Evolutionary conservation across 2,888 invertebrate species (phyloP).

Genomic region (Tipula unca): DNA sequence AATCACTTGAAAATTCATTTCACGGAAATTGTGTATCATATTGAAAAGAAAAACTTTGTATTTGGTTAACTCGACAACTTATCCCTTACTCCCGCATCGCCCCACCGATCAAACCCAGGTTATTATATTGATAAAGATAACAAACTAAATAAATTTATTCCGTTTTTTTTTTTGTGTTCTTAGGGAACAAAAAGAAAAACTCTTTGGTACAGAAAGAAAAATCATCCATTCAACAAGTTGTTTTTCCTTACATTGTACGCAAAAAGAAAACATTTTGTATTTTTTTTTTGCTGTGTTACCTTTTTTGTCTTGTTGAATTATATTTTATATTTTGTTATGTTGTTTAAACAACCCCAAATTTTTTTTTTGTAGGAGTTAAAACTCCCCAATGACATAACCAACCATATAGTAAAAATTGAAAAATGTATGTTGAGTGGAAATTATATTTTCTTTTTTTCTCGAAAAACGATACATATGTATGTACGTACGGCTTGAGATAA

Average conservation of each 20-base stretch:
- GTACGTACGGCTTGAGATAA: not conserved
- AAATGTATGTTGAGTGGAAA: not conserved
- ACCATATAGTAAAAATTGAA: not conserved
- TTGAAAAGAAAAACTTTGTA: not conserved
- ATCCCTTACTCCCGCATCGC: no score
- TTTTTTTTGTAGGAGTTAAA: not conserved
- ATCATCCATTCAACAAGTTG: conserved; percentile 14
- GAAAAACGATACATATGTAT: no score
- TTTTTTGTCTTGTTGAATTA: conserved; percentile 10
- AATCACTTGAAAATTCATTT: not conserved
- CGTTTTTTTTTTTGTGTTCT: not conserved
- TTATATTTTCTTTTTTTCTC: not conserved
- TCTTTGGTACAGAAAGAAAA: not conserved
- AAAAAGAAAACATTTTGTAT: not conserved
- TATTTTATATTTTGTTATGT: not conserved
- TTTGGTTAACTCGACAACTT: not conserved
- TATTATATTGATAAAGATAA: not conserved
- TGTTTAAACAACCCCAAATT: not conserved
- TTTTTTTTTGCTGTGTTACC: not conserved
- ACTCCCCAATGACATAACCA: not conserved
- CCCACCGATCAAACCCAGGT: no score
- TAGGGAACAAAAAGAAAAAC: not conserved
- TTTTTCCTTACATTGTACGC: not conserved
- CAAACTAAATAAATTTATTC: not conserved
- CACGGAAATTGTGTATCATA: not conserved